phyloP scores from a whole-genome alignment of 1,140 invertebrate genomes.

The Drosophila simulans region DNA sequence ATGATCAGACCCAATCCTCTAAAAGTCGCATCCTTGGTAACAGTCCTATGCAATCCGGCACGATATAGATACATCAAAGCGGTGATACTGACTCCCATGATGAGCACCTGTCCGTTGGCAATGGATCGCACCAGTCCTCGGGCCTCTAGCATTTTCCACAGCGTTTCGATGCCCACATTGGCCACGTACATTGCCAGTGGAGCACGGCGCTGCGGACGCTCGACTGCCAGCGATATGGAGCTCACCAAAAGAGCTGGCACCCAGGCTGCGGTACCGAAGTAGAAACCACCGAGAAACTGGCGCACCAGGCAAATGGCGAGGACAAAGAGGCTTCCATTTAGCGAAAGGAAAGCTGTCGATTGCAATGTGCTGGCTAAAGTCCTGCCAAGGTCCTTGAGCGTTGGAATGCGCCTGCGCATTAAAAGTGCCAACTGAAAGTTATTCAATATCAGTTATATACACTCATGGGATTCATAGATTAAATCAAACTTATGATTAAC shows the following conservation, averaged over 20 bases:
- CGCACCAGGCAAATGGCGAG: constrained; percentile 88
- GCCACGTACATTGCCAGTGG: constrained; percentile 91
- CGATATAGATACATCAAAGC: constrained; percentile 87
- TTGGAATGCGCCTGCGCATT: constrained; percentile 88
- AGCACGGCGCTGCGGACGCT: constrained; percentile 89
- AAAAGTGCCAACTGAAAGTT: constrained; percentile 88
- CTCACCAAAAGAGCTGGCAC: constrained; percentile 90
- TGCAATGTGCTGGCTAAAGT: constrained; percentile 88
- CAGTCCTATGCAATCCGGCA: constrained; percentile 83
- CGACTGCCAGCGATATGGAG: constrained; percentile 89
- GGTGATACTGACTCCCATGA: constrained; percentile 87
- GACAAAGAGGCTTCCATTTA: constrained; percentile 89
- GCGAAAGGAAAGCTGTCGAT: constrained; percentile 90
- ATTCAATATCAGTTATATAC: neutral
- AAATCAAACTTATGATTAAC: constrained; percentile 18
- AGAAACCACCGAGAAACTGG: constrained; percentile 87
- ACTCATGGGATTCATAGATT: neutral
- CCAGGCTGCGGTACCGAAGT: constrained; percentile 88
- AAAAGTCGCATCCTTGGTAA: constrained; percentile 86
- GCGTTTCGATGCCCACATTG: constrained; percentile 92
- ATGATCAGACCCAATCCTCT: constrained; percentile 87
- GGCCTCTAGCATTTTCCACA: constrained; percentile 89
- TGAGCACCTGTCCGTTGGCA: constrained; percentile 88
- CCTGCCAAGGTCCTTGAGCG: constrained; percentile 87
- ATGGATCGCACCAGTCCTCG: constrained; percentile 87